A percentile compares a stretch with the other conserved stretches of the same genome.
Conservation (phyloP, 2,888 invertebrate species). For the Mythimna loreyi region DNA sequence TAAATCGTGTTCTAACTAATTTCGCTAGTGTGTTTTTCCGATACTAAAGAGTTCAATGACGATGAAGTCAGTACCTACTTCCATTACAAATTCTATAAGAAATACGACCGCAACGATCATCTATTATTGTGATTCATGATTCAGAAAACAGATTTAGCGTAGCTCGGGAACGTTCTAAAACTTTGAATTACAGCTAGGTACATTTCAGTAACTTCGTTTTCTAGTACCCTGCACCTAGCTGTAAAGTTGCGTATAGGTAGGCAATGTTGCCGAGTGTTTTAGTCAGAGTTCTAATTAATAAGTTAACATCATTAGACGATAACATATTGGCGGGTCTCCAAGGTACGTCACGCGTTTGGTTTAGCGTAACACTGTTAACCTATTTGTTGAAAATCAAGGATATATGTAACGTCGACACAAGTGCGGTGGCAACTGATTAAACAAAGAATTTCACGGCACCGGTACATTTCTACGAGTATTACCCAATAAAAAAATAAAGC, state of each 20-base stretch:
- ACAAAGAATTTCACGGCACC: conserved; percentile 1
- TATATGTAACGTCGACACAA: conserved; percentile 57
- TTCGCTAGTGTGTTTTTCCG: conserved; percentile 22
- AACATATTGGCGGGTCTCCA: conserved; percentile 80
- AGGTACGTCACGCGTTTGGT: conserved; percentile 73
- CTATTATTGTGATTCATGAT: conserved; percentile 78
- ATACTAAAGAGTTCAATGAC: conserved; percentile 30
- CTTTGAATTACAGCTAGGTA: conserved; percentile 65
- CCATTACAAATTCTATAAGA: conserved; percentile 55
- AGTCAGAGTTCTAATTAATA: conserved; percentile 78
- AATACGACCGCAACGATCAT: conserved; percentile 64
- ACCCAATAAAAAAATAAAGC: conserved; percentile 14
- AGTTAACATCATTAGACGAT: conserved; percentile 77
- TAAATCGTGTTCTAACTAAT: conserved; percentile 8
- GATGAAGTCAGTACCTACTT: conserved; percentile 46
- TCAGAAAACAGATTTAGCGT: conserved; percentile 78
- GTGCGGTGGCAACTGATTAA: conserved; percentile 9
- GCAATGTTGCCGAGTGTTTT: conserved; percentile 60
- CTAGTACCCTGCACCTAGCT: too few species aligned
- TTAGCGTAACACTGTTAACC: conserved; percentile 81
- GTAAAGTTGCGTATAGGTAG: conserved; percentile 52
- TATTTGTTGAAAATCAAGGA: conserved; percentile 78
- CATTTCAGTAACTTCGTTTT: conserved; percentile 61
- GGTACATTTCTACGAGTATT: conserved; percentile 12
- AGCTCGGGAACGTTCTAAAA: conserved; percentile 75